Evolutionary conservation across 2,113 vertebrate genomes (phyloP).

Genomic region (Murina feae): DNA sequence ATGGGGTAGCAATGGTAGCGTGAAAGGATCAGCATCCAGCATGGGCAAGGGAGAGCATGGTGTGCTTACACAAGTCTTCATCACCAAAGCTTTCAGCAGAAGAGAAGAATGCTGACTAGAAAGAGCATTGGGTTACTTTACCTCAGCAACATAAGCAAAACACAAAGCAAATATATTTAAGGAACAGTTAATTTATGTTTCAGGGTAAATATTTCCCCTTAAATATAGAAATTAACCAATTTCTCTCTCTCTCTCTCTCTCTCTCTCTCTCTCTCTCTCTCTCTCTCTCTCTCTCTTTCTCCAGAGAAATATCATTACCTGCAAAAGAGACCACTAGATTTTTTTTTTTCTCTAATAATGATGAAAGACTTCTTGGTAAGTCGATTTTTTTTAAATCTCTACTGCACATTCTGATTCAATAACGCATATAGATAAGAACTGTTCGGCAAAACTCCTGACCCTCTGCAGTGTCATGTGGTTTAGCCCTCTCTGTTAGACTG

Average conservation of each 20-base stretch:
- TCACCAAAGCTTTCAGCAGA: neutral
- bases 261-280: neutral
- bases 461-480: neutral
- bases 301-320: constrained; percentile 73
- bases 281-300: neutral
- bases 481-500: neutral
- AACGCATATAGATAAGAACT: neutral
- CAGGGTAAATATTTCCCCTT: constrained; percentile 37
- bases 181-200: neutral
- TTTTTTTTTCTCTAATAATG: constrained; percentile 89
- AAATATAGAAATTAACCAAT: constrained; percentile 6
- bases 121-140: neutral
- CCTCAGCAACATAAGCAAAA: neutral
- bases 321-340: constrained; percentile 69
- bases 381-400: neutral
- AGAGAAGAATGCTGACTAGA: neutral
- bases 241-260: neutral
- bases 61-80: neutral
- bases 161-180: constrained; percentile 6
- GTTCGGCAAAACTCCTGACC: neutral
- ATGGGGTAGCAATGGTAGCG: neutral
- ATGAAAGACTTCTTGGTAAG: constrained; percentile 87
- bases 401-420: neutral
- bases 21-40: neutral
- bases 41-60: neutral